Evolutionary conservation across 2,888 invertebrate genomes (phyloP), one percentile per base, ranked within the genome.

Genomic region (Xylota sylvarum): DNA sequence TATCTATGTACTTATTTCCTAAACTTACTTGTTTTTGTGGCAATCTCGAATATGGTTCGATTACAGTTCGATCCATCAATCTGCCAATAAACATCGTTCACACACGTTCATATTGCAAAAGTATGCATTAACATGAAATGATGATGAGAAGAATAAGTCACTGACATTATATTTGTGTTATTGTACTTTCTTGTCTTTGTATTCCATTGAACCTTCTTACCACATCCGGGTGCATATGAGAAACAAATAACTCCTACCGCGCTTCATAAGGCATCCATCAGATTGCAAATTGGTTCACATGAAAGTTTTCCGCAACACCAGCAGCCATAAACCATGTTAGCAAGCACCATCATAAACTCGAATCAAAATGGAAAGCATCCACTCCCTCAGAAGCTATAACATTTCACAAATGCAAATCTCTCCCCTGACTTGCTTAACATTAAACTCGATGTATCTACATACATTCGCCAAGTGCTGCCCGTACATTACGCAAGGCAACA

Each of bases 341-440:
- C 40, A 62, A 60, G 60, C 52, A 70, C 69, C 69, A 70, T 69
- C 69, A 77, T 77, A 69, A 77, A 69, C 69, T 14, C 50, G 23
- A 40, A 62, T 69, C 78, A 78, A 78, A 60, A 55, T 62, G 62
- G 62, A 78, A 70, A 78, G 60, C 69, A 78, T 62, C 60, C 69
- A 62, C 69, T 78, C 78, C 78, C 62, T 62, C 60, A 60, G 43
- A 78, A 78, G 69, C 78, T 43, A 70, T 14, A 19, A 52, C 43
- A 60, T 43, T 70, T 46, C 27, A 19, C 62, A 62, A 70, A 70
- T 50, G 77, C 62, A 52, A 69, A 77, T 69, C 65, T 43, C 23
- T 55, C 37, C n/a, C n/a, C 40, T 14, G 60, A 37, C 64, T 43
- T 55, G 46, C 4, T 69, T 40, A 23, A 64, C 64, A 74, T 35